Conservation (phyloP, 2,113 vertebrate genomes). For the Ailurus styani region DNA sequence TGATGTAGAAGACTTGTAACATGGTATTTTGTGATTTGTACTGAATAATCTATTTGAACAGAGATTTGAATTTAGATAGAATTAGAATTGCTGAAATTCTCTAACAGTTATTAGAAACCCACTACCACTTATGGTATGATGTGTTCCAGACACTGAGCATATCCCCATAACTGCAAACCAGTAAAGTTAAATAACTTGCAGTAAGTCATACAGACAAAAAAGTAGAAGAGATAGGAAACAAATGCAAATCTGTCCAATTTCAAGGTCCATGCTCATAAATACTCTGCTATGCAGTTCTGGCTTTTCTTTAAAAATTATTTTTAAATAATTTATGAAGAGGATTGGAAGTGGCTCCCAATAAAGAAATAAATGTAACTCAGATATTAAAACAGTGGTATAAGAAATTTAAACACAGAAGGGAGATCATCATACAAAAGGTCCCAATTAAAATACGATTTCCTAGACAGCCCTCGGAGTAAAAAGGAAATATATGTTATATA, state of each 20-base stretch:
- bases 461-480: neutral
- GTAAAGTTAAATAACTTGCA: neutral
- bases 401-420: neutral
- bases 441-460: neutral
- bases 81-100: neutral
- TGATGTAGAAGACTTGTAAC: neutral
- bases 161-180: neutral
- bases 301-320: neutral
- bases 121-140: neutral
- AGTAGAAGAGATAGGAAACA: neutral
- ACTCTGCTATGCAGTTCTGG: neutral
- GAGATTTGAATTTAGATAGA: neutral
- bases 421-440: neutral
- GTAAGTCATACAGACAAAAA: neutral
- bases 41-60: neutral
- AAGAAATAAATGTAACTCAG: neutral
- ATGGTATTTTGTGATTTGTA: neutral
- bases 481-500: neutral
- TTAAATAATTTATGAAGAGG: neutral
- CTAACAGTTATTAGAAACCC: neutral
- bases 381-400: neutral
- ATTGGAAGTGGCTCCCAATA: neutral
- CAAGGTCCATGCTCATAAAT: neutral
- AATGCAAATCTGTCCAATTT: neutral
- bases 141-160: neutral